Conservation (phyloP, 2,113 vertebrate genomes). For the Anolis carolinensis region DNA sequence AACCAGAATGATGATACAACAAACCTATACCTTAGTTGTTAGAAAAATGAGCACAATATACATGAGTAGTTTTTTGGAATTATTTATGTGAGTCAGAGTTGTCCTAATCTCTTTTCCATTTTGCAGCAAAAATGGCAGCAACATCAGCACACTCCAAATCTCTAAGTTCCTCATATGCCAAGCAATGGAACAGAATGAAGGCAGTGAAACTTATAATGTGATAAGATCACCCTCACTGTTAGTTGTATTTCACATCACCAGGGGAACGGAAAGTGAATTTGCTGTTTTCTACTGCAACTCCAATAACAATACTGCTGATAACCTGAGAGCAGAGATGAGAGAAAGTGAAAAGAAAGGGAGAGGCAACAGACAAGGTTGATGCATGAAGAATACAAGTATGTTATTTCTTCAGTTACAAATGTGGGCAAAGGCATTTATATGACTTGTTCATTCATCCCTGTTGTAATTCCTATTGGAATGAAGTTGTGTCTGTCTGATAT, state of each 20-base stretch:
- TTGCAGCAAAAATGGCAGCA: not conserved
- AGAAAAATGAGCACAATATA: too few relatives aligned
- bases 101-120: not conserved
- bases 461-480: not conserved
- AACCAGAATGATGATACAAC: too few relatives aligned
- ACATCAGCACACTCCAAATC: not conserved
- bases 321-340: not conserved
- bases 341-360: not conserved
- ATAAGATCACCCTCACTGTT: not conserved
- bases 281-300: not conserved
- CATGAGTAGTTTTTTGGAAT: not conserved
- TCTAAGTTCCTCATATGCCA: not conserved
- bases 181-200: not conserved
- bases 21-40: too few relatives aligned
- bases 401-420: not conserved
- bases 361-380: not conserved
- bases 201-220: not conserved
- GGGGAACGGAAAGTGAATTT: not conserved
- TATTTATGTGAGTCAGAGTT: not conserved
- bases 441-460: not conserved
- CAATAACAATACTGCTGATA: not conserved
- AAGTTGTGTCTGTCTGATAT: not conserved
- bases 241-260: not conserved
- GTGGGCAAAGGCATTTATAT: not conserved
- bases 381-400: not conserved